Conservation (phyloP, 1,140 invertebrate genomes). For the Trichogramma pretiosum region DNA sequence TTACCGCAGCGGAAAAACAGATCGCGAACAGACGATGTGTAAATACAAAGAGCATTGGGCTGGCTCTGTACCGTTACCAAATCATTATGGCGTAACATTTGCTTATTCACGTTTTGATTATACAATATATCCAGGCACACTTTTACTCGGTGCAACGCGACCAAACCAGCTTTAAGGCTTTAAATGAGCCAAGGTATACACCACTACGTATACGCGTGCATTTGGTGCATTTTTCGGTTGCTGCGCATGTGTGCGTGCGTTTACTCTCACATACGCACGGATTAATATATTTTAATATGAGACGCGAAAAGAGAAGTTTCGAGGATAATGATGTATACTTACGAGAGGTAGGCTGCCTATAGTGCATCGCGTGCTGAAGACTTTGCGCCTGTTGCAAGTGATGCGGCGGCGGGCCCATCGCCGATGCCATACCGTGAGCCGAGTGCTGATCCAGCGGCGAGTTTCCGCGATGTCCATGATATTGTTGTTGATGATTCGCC, state of each 20-base stretch:
- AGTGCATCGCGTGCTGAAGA: conserved; percentile 41
- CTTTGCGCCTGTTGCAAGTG: conserved; percentile 42
- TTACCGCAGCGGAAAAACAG: too few species aligned
- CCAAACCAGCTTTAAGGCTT: too few species aligned
- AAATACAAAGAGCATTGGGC: too few species aligned
- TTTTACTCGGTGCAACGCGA: conserved; percentile 43
- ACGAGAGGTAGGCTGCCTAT: conserved; percentile 41
- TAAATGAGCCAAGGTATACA: too few species aligned
- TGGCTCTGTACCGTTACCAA: conserved; percentile 39
- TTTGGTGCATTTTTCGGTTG: too few species aligned
- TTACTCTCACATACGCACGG: too few species aligned
- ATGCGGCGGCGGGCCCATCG: conserved; percentile 43
- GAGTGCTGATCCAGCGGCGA: conserved; percentile 41
- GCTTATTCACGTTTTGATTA: conserved; percentile 49
- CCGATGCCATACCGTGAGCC: conserved; percentile 34
- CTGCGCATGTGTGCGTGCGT: too few species aligned
- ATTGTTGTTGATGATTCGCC: conserved; percentile 23
- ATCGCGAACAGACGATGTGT: too few species aligned
- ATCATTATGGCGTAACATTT: conserved; percentile 46
- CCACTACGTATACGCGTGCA: too few species aligned
- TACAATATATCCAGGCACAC: conserved; percentile 48
- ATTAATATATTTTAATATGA: too few species aligned
- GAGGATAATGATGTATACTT: too few species aligned
- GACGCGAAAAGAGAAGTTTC: too few species aligned
- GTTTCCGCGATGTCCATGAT: conserved; percentile 40